Evolutionary conservation across 2,797 vertebrate genomes (phyloP), one percentile per base, ranked within the genome.

Genomic region (Sebastes kiyomatsui): DNA sequence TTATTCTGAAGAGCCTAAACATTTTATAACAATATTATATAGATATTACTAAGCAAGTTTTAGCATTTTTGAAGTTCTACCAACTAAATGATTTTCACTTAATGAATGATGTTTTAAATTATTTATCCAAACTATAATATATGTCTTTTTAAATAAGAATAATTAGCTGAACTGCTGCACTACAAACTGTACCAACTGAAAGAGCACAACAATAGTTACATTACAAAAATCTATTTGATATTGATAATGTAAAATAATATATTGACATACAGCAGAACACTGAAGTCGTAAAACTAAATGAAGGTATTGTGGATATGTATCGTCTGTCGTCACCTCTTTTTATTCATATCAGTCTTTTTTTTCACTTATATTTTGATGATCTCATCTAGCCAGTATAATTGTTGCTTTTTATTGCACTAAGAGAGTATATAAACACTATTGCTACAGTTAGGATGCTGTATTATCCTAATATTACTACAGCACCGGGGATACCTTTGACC

Each of bases 141-240:
- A 16, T 72, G 30, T 9, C 22, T 61, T 77, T 84, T 66, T 20
- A 23, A 25, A 7, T 4, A 42, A 56, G 14, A 64, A 67, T 59
- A 72, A 8, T 54, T n/a, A 20, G 23, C 27, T 60, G 2, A 54
- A 46, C 22, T 67, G 30, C 56, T 72, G 38, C 70, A 81, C 25
- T 68, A 68, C 16, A 74, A 77, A 35, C n/a, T 72, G 20, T 71
- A 71, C 28, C 27, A 81, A 72, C 30, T 62, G 25, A 76, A 82
- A 77, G 27, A 90, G 84, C 87, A 90, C 84, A 90, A 85, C 1
- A 69, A 11, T 11, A 12, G 27, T 46, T 20, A 35, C 28, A 76
- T 20, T 28, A 54, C 9, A 58, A 54, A 23, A 35, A 38, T 33
- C 1, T 30, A 10, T 35, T 7, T 65, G 30, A 61, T 27, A 18